Conservation (phyloP, 2,888 invertebrate genomes). For the Hypsopygia costalis region DNA sequence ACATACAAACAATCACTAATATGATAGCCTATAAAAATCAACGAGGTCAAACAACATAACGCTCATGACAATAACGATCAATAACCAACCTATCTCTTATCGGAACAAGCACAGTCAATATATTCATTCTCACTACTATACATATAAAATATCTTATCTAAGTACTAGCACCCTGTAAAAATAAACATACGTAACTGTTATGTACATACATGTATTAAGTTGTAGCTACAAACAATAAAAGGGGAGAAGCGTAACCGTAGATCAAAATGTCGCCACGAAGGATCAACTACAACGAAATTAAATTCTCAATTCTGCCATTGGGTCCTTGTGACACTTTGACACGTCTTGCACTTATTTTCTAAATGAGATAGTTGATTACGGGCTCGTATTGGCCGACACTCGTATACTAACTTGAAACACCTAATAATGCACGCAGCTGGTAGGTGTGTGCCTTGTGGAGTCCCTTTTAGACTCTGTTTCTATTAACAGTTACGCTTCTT, state of each 20-base stretch:
- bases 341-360: too few species aligned
- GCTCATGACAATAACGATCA: slow-evolving; percentile 2
- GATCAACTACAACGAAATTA: too few species aligned
- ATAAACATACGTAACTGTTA: slow-evolving; percentile 57
- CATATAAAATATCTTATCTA: slow-evolving; percentile 44
- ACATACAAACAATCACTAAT: too few species aligned
- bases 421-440: too few species aligned
- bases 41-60: slow-evolving; percentile 2
- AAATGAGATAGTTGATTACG: too few species aligned
- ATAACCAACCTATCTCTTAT: slow-evolving; percentile 11
- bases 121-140: slow-evolving; percentile 34
- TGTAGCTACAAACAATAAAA: slow-evolving; percentile 19
- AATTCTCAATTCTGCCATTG: too few species aligned
- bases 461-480: too few species aligned
- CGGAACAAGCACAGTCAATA: slow-evolving; percentile 35
- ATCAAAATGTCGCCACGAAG: neutral
- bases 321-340: too few species aligned
- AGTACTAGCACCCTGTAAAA: slow-evolving; percentile 69
- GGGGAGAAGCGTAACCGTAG: neutral
- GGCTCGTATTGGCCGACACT: too few species aligned
- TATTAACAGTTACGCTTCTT: too few species aligned
- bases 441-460: too few species aligned
- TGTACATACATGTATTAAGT: slow-evolving; percentile 49
- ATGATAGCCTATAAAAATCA: neutral
- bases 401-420: too few species aligned